Conservation (phyloP, 2,888 invertebrate genomes). For the Tolmerus cingulatus region DNA sequence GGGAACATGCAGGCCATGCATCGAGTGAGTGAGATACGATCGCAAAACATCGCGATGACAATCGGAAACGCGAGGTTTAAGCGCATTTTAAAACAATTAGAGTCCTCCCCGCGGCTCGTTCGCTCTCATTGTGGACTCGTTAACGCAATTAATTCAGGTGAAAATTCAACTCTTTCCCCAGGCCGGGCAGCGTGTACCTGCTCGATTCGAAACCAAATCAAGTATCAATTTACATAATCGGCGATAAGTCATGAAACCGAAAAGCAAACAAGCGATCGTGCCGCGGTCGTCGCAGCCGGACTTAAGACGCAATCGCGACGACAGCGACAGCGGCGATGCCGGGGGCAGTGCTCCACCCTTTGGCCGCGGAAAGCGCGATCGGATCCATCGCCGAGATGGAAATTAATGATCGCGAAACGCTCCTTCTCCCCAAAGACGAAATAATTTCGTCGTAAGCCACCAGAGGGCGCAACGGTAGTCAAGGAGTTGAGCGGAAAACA, state of each 20-base stretch:
- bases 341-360: not conserved
- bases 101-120: not conserved
- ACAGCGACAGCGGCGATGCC: not conserved
- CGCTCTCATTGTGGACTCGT: not conserved
- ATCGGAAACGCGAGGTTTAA: not conserved
- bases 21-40: not conserved
- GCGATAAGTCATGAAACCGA: not conserved
- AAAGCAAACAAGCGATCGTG: not conserved
- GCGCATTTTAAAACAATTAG: not conserved
- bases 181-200: not conserved
- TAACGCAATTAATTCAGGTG: not conserved
- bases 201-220: not conserved
- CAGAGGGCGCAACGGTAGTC: not conserved
- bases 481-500: not conserved
- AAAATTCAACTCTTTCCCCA: not conserved
- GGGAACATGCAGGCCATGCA: not conserved
- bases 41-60: not conserved
- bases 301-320: not conserved
- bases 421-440: not conserved
- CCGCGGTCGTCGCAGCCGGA: not conserved
- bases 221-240: conserved; percentile 3
- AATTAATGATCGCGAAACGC: not conserved
- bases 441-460: conserved; percentile 15
- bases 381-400: not conserved
- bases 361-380: not conserved